Conservation (phyloP, 2,113 vertebrate species). For the Plecturocebus donacophilus region DNA sequence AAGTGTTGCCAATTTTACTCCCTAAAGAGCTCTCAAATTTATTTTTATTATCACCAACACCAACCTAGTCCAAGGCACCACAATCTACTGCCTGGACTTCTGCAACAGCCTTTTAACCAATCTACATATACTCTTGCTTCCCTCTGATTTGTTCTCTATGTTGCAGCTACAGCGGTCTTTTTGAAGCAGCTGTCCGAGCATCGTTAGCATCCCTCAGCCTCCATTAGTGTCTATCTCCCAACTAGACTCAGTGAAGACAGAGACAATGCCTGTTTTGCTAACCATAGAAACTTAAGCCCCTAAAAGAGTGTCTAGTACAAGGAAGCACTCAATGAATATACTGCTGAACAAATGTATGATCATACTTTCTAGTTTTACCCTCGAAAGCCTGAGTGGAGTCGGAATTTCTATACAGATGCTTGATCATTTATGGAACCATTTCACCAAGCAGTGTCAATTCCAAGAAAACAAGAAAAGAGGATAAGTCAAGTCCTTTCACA, state of each 20-base stretch:
- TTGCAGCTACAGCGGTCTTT: not conserved
- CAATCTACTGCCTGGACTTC: not conserved
- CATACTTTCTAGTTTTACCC: not conserved
- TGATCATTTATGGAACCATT: not conserved
- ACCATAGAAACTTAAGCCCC: not conserved
- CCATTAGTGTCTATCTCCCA: not conserved
- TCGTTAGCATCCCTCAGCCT: not conserved
- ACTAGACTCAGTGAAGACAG: not conserved
- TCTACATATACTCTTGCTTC: not conserved
- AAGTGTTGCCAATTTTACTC: not conserved
- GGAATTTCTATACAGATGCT: not conserved
- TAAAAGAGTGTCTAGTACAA: not conserved
- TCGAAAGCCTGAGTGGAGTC: not conserved
- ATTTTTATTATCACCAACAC: not conserved
- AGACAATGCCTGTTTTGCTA: not conserved
- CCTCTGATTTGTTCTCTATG: not conserved
- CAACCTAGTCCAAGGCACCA: not conserved
- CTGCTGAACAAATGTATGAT: not conserved
- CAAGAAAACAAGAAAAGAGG: not conserved
- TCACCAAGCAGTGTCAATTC: not conserved
- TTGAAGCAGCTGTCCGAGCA: not conserved
- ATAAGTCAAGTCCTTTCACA: not conserved
- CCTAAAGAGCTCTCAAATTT: not conserved
- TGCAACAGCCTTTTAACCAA: not conserved
- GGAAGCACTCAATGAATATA: not conserved